A percentile compares a stretch with the other conserved stretches of the same genome.
Evolutionary conservation across 2,797 vertebrate genomes (phyloP).

Genomic region (Momotus momota): DNA sequence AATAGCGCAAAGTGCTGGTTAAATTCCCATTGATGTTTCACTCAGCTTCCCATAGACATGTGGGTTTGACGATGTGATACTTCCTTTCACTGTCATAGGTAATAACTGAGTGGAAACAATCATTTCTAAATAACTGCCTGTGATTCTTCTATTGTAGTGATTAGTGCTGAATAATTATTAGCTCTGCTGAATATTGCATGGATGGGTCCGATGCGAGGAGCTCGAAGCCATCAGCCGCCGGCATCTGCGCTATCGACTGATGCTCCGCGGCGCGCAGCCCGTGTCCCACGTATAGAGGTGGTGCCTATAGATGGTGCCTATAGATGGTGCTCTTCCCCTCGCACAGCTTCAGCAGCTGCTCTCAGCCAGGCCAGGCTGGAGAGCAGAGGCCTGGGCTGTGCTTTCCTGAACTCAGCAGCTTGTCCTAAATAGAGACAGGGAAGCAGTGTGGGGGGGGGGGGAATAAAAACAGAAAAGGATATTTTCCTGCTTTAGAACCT

Average conservation of each 20-base stretch:
- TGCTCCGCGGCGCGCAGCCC: not conserved
- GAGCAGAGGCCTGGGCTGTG: not conserved
- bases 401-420: not conserved
- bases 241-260: not conserved
- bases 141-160: constrained; percentile 72
- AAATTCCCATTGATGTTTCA: constrained; percentile 68
- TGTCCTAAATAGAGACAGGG: not conserved
- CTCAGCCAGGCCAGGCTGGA: not conserved
- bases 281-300: not conserved
- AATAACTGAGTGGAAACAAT: constrained; percentile 76
- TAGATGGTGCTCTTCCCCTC: constrained; percentile 61
- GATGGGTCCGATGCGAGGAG: not conserved
- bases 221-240: not conserved
- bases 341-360: not conserved
- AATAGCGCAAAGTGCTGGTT: constrained; percentile 65
- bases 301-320: not conserved
- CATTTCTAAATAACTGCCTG: constrained; percentile 77
- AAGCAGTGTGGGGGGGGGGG: not conserved
- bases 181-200: constrained; percentile 13
- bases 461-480: not conserved
- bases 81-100: constrained; percentile 70
- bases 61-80: constrained; percentile 59
- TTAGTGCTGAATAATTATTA: constrained; percentile 78
- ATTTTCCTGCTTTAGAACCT: not conserved
- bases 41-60: constrained; percentile 47